Evolutionary conservation across 2,113 vertebrate genomes (phyloP).

Genomic region (Carassius auratus): DNA sequence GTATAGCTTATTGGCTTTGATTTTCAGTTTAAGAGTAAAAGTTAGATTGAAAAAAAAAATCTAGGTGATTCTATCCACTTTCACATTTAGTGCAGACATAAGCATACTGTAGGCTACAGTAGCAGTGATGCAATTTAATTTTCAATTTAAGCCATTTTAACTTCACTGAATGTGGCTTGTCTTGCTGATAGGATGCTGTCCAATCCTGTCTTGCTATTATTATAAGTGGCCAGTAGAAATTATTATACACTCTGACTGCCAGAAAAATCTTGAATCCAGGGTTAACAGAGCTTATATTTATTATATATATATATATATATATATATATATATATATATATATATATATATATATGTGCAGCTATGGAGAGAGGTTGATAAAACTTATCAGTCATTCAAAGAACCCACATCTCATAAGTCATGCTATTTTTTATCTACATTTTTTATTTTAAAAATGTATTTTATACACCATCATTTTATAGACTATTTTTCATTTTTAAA

Average conservation of each 20-base stretch:
- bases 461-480: too few relatives aligned
- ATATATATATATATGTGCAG: too few relatives aligned
- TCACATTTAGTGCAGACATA: background rate
- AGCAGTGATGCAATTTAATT: background rate
- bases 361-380: background rate
- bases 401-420: background rate
- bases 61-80: background rate
- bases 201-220: background rate
- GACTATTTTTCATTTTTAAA: too few relatives aligned
- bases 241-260: background rate
- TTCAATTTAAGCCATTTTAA: background rate
- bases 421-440: background rate
- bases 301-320: too few relatives aligned
- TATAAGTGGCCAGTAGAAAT: background rate
- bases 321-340: too few relatives aligned
- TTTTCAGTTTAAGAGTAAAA: too few relatives aligned
- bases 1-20: too few relatives aligned
- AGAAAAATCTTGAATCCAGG: background rate
- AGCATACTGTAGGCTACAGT: background rate
- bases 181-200: background rate
- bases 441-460: too few relatives aligned
- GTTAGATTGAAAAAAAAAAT: too few relatives aligned
- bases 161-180: background rate
- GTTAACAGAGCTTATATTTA: slow-evolving; percentile 10
- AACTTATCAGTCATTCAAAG: slow-evolving; percentile 1